phyloP scores from a whole-genome alignment of 2,888 invertebrate genomes.

The Sesia bembeciformis region DNA sequence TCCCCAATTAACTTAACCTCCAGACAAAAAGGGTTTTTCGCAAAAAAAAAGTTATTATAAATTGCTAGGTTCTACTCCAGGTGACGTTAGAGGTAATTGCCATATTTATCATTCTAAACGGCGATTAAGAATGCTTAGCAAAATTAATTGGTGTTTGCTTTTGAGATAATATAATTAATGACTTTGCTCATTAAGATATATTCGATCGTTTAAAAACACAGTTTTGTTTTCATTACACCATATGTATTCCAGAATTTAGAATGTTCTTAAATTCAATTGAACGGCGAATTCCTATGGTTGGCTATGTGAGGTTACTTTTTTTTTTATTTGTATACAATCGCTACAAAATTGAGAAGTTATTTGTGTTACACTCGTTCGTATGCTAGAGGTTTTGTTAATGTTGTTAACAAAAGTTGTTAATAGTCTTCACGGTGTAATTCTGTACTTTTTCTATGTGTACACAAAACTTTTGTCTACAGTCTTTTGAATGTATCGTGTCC shows the following conservation, averaged over 20 bases:
- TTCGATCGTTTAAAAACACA: neutral
- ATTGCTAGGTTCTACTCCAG: slow-evolving; percentile 7
- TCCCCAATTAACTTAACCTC: slow-evolving; percentile 23
- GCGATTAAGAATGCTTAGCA: slow-evolving; percentile 23
- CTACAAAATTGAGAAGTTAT: too few species aligned
- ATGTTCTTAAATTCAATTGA: too few species aligned
- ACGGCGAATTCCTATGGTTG: too few species aligned
- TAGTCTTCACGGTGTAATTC: neutral
- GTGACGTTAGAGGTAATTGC: slow-evolving; percentile 18
- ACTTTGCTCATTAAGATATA: neutral
- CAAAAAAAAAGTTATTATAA: slow-evolving; percentile 6
- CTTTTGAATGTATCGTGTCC: too few species aligned
- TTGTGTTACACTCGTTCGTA: neutral
- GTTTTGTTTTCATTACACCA: too few species aligned
- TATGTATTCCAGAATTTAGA: too few species aligned
- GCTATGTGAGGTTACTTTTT: too few species aligned
- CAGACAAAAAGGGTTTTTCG: slow-evolving; percentile 15
- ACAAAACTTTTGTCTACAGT: too few species aligned
- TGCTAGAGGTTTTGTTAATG: neutral
- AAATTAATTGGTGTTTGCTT: slow-evolving; percentile 25
- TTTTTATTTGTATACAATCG: too few species aligned
- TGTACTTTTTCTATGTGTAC: too few species aligned
- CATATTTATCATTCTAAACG: slow-evolving; percentile 35
- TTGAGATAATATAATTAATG: slow-evolving; percentile 15
- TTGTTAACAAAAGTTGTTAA: neutral